Evolutionary conservation across 1,140 invertebrate genomes (phyloP).

Genomic region (Drosophila tsacasi): DNA sequence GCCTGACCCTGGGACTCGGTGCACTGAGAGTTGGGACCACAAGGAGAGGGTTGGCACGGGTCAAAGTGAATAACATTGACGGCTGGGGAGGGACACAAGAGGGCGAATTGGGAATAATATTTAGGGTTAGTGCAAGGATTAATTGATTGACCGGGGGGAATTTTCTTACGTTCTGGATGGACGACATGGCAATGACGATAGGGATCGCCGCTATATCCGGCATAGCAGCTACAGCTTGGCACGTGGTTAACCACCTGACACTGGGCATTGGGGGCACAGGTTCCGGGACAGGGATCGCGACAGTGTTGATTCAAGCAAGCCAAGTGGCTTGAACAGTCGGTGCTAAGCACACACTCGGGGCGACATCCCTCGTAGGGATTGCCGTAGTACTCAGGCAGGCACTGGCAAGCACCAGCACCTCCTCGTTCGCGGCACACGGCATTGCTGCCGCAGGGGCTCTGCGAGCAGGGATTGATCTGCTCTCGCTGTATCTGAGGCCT

Average conservation of each 20-base stretch:
- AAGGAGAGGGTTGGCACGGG: conserved; percentile 89
- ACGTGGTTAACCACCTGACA: conserved; percentile 92
- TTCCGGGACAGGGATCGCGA: conserved; percentile 91
- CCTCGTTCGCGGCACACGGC: conserved; percentile 88
- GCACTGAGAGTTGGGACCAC: conserved; percentile 91
- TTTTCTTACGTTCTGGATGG: conserved; percentile 85
- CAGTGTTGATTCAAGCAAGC: conserved; percentile 93
- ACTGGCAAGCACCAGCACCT: conserved; percentile 80
- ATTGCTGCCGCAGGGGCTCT: conserved; percentile 88
- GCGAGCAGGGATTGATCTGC: conserved; percentile 87
- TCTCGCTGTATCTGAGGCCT: conserved; percentile 84
- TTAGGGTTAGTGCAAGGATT: conserved; percentile 81
- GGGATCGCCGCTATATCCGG: conserved; percentile 91
- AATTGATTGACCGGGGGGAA: not conserved
- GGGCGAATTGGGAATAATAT: conserved; percentile 37
- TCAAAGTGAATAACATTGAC: conserved; percentile 83
- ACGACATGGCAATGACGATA: conserved; percentile 86
- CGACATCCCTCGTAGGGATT: conserved; percentile 89
- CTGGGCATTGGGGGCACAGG: conserved; percentile 91
- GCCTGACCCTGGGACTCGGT: conserved; percentile 87
- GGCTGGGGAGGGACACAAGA: conserved; percentile 53
- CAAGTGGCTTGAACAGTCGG: conserved; percentile 90
- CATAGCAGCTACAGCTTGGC: conserved; percentile 91
- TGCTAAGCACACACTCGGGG: conserved; percentile 91
- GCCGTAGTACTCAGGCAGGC: conserved; percentile 87